Evolutionary conservation across 2,888 invertebrate species (phyloP), one percentile per base, ranked within the genome.

Genomic region (Glaucopsyche alexis): DNA sequence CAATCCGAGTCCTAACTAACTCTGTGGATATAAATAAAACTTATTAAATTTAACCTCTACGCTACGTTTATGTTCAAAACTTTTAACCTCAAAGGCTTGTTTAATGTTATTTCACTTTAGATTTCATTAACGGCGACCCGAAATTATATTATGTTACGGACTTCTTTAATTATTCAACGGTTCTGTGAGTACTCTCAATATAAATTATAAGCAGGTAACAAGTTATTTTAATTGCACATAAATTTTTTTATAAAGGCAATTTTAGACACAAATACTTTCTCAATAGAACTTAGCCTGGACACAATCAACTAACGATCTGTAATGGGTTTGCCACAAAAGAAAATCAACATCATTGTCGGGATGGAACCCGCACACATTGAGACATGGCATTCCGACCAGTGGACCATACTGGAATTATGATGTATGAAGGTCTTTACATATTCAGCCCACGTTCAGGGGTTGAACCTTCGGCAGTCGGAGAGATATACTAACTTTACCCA

Each of bases 401-500:
- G 65, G 49, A 49, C 38, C 50, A 72, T 76, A 76, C 67, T 45
- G 45, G 16, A 70, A 60, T 49, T 13, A 49, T 65, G 50, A 38
- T 60, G 29, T 60, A 60, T 60, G 60, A 38, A 60, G 60, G 70
- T 65, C 47, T 71, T 73, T 71, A 52, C 52, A 71, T 67, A 77
- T 74, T 75, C 77, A 67, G 49, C 65, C 64, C 77, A 77, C 77
- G 76, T 73, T 47, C 69, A 19, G 29, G 71, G 47, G 73, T 60
- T 52, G 71, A 69, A 74, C 71, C 60, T 72, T 70, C 71, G 29
- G 72, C 29, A 66, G 42, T 29, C 52, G 67, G 55, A 16, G 75
- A 76, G 76, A 77, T 77, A 76, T 76, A 77, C 70, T 65, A 74
- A 74, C 74, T 73, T 66, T 71, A 52, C 67, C 66, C 71, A 75